Evolutionary conservation across 2,888 invertebrate species (phyloP).

Genomic region (Apomyelois bistriatella): DNA sequence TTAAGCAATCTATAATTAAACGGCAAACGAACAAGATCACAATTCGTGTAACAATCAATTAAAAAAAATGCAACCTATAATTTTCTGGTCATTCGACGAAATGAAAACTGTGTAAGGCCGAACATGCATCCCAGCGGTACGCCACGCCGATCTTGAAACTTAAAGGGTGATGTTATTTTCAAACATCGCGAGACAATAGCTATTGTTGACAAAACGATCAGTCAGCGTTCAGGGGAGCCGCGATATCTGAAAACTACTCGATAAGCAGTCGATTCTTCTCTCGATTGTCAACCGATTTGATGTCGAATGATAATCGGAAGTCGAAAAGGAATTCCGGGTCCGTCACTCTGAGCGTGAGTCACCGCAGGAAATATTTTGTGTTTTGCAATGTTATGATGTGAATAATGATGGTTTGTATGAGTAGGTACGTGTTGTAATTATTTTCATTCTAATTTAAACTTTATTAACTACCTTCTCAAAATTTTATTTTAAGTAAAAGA

Average conservation of each 20-base stretch:
- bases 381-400: conserved; percentile 7
- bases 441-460: not conserved
- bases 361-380: conserved; percentile 6
- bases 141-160: conserved; percentile 28
- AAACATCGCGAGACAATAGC: conserved; percentile 64
- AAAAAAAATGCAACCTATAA: too few relatives aligned
- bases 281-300: conserved; percentile 46
- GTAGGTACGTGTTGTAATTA: not conserved
- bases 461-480: too few relatives aligned
- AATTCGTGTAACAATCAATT: too few relatives aligned
- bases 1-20: too few relatives aligned
- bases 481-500: too few relatives aligned
- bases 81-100: too few relatives aligned
- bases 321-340: conserved; percentile 16
- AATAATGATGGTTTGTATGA: conserved; percentile 1
- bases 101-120: too few relatives aligned
- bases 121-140: too few relatives aligned
- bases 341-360: conserved; percentile 6
- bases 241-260: conserved; percentile 47
- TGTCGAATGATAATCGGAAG: conserved; percentile 18
- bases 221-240: conserved; percentile 50
- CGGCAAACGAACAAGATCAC: too few relatives aligned
- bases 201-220: conserved; percentile 59
- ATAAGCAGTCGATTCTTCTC: conserved; percentile 49
- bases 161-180: conserved; percentile 59